Base-by-base conservation (phyloP, 2,888 invertebrate genomes). In the Eupithecia pulchellata region DNA sequence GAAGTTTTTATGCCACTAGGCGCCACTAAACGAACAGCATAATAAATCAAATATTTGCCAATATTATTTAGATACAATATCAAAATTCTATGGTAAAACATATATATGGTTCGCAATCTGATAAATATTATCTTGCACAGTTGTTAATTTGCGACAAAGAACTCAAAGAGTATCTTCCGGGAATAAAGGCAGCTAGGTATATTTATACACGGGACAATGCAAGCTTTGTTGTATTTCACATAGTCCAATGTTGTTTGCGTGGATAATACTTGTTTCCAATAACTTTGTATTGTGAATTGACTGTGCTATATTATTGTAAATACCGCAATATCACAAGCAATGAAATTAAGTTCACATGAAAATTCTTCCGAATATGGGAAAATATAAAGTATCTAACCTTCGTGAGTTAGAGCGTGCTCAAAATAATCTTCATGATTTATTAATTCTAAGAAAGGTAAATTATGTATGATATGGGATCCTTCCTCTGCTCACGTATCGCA, bases 121-220 rank as follows among this genome's bases (percentile, higher is more conserved):
- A 72, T 67, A 69, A 52, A 67, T 34, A 62, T 68, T 79, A 77
- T 73, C 64, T 73, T 75, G 78, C 76, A 75, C 71, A 77, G 77
- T 76, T 81, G 79, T 78, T 77, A 72, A 76, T 74, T 73, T 79
- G 67, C 73, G 77, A 90, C 86, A 90, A 89, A 82, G 86, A 81
- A 75, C 75, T 80, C 83, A 82, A 85, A 88, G 81, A 84, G 75
- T 79, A 74, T 79, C 75, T 91, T 91, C 91, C 81, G 79, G 85
- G 91, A 89, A 91, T 81, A 80, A 75, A 77, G 76, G 66, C 39
- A 61, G 36, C 34, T n/a, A 62, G 64, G 39, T 82, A 79, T 88
- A 84, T 69, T 66, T 88, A 80, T 78, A 77, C 74, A 77, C 74
- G 68, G 69, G 64, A 90, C 86, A 90, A 87, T 77, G 80, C 78